A percentile compares a stretch with the other conserved stretches of the same genome.
phyloP scores from a whole-genome alignment of 2,888 invertebrate genomes.

The Apodemia zela region DNA sequence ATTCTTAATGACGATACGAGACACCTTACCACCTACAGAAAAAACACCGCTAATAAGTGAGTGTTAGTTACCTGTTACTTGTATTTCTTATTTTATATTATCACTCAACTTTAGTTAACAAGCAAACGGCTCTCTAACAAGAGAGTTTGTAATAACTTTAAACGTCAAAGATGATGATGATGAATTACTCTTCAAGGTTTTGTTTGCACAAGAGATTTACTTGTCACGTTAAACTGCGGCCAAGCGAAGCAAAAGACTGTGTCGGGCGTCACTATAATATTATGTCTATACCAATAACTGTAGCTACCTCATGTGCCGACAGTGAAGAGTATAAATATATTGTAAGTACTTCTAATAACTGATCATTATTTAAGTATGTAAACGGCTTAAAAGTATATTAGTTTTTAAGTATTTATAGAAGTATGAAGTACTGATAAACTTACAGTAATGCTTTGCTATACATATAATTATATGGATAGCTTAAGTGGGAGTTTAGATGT shows the following conservation, averaged over 20 bases:
- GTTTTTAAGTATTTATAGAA: no score
- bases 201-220: neutral
- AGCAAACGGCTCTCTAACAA: neutral
- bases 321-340: neutral
- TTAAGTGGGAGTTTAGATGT: no score
- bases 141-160: neutral
- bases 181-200: neutral
- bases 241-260: no score
- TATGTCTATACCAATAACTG: no score
- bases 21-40: slow-evolving; percentile 92
- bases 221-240: neutral
- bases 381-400: no score
- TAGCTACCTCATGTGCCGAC: no score
- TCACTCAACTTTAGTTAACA: neutral
- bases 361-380: no score
- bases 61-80: slow-evolving; percentile 41
- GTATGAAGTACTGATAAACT: no score
- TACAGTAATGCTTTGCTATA: no score
- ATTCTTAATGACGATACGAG: slow-evolving; percentile 92
- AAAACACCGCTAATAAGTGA: slow-evolving; percentile 93
- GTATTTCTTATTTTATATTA: neutral
- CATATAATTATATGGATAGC: no score
- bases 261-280: no score
- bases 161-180: neutral
- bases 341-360: no score